Base-by-base conservation (phyloP, 2,888 invertebrate species). In the Drosophila nr. perissopoda region DNA sequence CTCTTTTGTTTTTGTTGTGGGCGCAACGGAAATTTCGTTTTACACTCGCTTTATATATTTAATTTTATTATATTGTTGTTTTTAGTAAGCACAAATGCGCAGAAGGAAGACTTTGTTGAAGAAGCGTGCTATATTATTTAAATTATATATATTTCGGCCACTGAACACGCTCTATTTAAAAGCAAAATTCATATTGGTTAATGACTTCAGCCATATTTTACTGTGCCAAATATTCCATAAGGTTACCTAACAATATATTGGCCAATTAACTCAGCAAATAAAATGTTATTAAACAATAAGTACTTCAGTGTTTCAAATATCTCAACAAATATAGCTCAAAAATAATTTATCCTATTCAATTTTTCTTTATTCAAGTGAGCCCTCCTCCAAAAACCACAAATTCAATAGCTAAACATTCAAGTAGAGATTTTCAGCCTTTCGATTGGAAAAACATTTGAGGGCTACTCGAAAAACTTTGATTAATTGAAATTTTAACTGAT, bases 1-100 rank as follows among this genome's bases (percentile, higher is more conserved):
- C 71, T 67, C 51, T 57, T 56, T 72, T 57, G 58, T 57, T 72
- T 58, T 66, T 70, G 66, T 67, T 79, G 76, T 75, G 73, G 63
- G 68, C 83, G 69, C 74, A 85, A 64, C 88, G 81, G 81, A 84
- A 88, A 84, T 82, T 89, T 82, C 73, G 72, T 74, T 89, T 79
- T 74, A 85, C 65, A 78, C 76, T 76, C 90, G 64, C 73, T 82
- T 72, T 70, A 79, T 84, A 88, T 81, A 89, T 69, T 87, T 79
- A 49, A 72, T 88, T 82, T 82, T 86, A 87, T 87, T 88, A 82
- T 84, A 71, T 74, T 77, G 76, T 80, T 78, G 70, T 64, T 70
- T 34, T 70, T 38, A 52, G 52, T 63, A 38, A 57, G 27, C 33
- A 49, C 53, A 80, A 81, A 67, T 80, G 77, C 77, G 77, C 72